These are phyloP conservation scores for Poecilia latipinna DNA, from an alignment of 2,113 vertebrate species.

Conservation along the genomic window DNA sequence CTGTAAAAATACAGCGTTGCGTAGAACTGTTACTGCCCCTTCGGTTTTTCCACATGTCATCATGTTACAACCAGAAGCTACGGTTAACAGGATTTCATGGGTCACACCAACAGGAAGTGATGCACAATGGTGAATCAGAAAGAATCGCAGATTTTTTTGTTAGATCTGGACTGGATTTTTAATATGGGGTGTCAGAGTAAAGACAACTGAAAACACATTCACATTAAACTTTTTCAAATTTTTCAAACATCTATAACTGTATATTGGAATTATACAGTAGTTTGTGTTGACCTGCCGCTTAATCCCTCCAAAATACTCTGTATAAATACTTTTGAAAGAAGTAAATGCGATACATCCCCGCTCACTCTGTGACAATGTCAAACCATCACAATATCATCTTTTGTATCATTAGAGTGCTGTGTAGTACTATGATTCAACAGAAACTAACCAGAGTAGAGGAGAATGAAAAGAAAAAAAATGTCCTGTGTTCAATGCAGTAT, in stretches of 20 bases:
- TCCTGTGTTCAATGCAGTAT: background rate
- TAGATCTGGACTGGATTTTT: no score
- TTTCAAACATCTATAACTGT: background rate
- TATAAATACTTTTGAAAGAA: background rate
- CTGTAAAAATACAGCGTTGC: background rate
- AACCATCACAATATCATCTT: background rate
- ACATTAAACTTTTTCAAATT: no score
- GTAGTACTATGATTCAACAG: background rate
- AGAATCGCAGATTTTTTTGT: no score
- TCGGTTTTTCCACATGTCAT: background rate
- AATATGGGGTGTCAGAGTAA: no score
- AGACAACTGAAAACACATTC: no score
- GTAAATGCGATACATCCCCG: background rate
- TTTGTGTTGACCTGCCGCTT: background rate
- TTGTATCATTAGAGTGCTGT: background rate
- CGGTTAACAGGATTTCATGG: no score
- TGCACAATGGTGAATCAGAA: no score
- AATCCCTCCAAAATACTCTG: background rate
- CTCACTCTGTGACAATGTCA: background rate
- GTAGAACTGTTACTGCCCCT: no score
- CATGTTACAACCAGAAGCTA: no score
- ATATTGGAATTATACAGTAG: background rate
- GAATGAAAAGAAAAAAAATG: background rate
- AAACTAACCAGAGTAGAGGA: slow-evolving; percentile 1
- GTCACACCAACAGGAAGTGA: no score